A percentile compares a stretch with the other conserved stretches of the same genome.
phyloP scores from a whole-genome alignment of 2,888 invertebrate genomes.

The Monopis laevigella region DNA sequence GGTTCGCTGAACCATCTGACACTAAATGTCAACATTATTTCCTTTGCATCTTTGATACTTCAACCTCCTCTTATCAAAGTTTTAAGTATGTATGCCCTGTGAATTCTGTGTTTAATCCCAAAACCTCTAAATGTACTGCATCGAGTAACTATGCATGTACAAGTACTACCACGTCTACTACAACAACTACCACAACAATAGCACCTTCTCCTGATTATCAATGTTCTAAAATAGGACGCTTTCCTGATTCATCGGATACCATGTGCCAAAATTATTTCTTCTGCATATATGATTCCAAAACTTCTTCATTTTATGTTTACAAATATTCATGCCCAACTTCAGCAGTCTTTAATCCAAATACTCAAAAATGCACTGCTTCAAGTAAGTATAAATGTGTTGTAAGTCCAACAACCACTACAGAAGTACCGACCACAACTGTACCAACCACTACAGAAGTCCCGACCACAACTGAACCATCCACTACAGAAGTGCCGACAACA shows the following conservation, averaged over 20 bases:
- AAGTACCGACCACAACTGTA: background rate
- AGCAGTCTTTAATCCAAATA: constrained; percentile 19
- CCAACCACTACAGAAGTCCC: background rate
- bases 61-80: background rate
- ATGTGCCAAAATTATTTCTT: constrained; percentile 48
- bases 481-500: background rate
- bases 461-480: background rate
- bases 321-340: constrained; percentile 18
- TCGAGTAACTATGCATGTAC: background rate
- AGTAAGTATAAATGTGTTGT: background rate
- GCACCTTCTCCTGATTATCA: background rate
- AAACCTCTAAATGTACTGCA: background rate
- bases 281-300: constrained; percentile 28
- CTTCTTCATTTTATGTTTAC: constrained; percentile 16
- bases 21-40: background rate
- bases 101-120: constrained; percentile 1
- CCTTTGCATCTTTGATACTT: background rate
- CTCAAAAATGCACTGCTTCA: constrained; percentile 16
- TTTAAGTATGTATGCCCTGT: background rate
- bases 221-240: constrained; percentile 40
- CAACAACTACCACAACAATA: background rate
- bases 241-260: constrained; percentile 34
- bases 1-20: background rate
- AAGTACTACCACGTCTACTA: background rate
- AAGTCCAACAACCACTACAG: background rate